Conservation (phyloP, 1,140 invertebrate species). For the Heliconius congener region DNA sequence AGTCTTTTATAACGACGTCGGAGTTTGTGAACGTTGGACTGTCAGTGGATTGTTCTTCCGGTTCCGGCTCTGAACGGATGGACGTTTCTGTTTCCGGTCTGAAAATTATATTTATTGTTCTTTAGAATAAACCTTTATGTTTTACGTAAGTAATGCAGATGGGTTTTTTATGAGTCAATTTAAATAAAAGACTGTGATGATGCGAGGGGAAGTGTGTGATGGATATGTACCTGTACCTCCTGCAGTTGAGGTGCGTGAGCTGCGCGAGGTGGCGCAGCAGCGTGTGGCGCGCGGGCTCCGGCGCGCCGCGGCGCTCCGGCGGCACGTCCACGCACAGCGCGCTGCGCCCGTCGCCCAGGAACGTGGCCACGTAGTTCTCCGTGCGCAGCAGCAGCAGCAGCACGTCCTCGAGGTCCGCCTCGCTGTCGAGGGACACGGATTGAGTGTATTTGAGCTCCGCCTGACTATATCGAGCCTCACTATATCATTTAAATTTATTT, state of each 20-base stretch:
- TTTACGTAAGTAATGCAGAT: no score
- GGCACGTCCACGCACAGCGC: conserved; percentile 74
- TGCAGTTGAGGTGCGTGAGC: conserved; percentile 62
- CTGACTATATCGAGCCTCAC: no score
- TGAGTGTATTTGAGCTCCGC: no score
- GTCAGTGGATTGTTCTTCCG: conserved; percentile 44
- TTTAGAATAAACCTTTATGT: background rate
- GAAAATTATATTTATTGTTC: conserved; percentile 18
- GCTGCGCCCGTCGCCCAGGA: conserved; percentile 67
- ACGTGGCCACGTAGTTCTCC: conserved; percentile 67
- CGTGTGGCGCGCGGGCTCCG: conserved; percentile 52
- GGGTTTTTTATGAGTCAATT: no score
- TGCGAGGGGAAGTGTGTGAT: no score
- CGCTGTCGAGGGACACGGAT: conserved; percentile 43
- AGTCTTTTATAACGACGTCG: conserved; percentile 64
- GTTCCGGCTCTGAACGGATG: conserved; percentile 41
- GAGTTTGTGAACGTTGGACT: conserved; percentile 50
- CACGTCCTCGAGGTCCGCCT: conserved; percentile 76
- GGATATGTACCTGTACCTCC: conserved; percentile 53
- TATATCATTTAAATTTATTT: no score
- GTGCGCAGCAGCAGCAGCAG: conserved; percentile 63
- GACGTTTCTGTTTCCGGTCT: conserved; percentile 46
- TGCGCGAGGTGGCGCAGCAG: conserved; percentile 65
- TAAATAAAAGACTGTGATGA: no score
- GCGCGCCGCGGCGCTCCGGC: conserved; percentile 51